Conservation (phyloP, 2,888 invertebrate species). For the Lapara coniferarum region DNA sequence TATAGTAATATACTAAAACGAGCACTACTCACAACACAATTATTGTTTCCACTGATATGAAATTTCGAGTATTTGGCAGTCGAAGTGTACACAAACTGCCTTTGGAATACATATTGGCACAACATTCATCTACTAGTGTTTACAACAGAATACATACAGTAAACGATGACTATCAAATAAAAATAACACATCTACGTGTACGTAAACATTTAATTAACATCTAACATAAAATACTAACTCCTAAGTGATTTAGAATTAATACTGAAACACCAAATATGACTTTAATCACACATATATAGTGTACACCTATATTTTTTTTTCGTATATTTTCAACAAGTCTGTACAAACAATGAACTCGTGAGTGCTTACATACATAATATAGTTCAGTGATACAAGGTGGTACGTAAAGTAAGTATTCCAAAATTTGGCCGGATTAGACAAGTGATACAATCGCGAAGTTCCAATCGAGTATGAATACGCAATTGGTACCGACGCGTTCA, state of each 20-base stretch:
- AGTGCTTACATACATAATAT: slow-evolving; percentile 46
- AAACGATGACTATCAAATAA: slow-evolving; percentile 66
- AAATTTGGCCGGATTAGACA: slow-evolving; percentile 46
- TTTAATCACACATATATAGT: slow-evolving; percentile 58
- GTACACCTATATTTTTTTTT: slow-evolving; percentile 53
- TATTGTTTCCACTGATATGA: slow-evolving; percentile 51
- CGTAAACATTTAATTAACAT: slow-evolving; percentile 77
- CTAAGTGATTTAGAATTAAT: slow-evolving; percentile 78
- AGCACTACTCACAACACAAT: slow-evolving; percentile 71
- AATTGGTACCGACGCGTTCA: slow-evolving; percentile 4
- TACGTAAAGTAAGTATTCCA: slow-evolving; percentile 47
- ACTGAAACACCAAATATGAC: slow-evolving; percentile 69
- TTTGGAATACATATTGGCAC: slow-evolving; percentile 52
- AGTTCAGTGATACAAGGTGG: slow-evolving; percentile 42
- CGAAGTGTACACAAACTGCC: slow-evolving; percentile 30
- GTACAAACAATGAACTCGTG: slow-evolving; percentile 67
- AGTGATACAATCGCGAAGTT: slow-evolving; percentile 13
- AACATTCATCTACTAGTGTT: slow-evolving; percentile 36
- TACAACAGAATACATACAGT: slow-evolving; percentile 39
- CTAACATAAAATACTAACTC: slow-evolving; percentile 78
- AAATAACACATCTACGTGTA: slow-evolving; percentile 43
- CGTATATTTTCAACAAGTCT: slow-evolving; percentile 51
- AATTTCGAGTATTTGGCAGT: slow-evolving; percentile 62
- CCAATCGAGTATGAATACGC: slow-evolving; percentile 7
- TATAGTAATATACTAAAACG: slow-evolving; percentile 45